Conservation (phyloP, 2,113 vertebrate species). For the Prietella phreatophila region DNA sequence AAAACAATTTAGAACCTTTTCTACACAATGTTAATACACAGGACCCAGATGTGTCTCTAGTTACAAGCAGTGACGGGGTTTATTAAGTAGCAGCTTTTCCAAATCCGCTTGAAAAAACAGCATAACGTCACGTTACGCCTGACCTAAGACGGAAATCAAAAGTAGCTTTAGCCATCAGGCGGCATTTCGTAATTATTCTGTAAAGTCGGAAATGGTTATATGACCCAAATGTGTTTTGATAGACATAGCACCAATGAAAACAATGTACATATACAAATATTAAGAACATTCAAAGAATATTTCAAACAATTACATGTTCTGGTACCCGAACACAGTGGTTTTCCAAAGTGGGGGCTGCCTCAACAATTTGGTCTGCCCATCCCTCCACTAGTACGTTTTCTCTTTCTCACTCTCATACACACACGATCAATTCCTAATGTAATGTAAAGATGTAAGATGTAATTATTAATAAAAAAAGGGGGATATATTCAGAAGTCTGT, state of each 20-base stretch:
- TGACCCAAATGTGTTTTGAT: background rate
- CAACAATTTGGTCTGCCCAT: no score
- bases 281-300: background rate
- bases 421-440: no score
- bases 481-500: no score
- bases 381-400: no score
- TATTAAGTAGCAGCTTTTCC: background rate
- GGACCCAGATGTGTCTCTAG: background rate
- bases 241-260: background rate
- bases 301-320: background rate
- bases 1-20: background rate
- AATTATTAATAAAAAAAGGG: no score
- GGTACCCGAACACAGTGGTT: background rate
- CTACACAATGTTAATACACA: background rate
- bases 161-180: background rate
- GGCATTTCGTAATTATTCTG: background rate
- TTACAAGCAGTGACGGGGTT: background rate
- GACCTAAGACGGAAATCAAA: background rate
- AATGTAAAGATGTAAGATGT: no score
- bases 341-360: no score
- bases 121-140: background rate
- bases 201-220: background rate
- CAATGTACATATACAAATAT: background rate
- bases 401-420: no score
- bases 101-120: background rate